Base-by-base conservation (phyloP, 2,113 vertebrate genomes). In the Myiopsitta monachus region DNA sequence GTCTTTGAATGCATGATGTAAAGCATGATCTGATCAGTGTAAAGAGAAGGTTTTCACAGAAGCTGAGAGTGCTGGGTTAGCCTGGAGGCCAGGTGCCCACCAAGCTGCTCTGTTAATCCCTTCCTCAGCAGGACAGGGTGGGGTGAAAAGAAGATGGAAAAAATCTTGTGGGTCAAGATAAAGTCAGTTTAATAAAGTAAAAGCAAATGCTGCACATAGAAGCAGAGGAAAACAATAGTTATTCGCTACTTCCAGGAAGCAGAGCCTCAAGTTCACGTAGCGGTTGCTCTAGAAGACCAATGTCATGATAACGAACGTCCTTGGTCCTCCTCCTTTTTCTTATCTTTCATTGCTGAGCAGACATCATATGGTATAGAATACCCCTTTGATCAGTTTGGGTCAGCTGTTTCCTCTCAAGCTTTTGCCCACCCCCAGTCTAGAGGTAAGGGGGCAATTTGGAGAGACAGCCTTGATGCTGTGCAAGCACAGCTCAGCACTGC, bases 401-500 rank as follows among this genome's bases (percentile, higher is more conserved):
- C 44, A 62, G 46, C 64, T 81, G 27, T 23, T 31, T 46, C 22
- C 28, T 73, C 44, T 9, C 24, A 61, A 28, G 33, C 9, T 39
- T 51, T 66, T 92, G 49, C 73, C 38, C 15, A 41, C 27, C 23
- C 16, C 16, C 27, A 61, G 49, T 10, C 16, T 72, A 1, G 23
- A 61, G 27, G 12, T 70, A 39, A 17, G 18, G 22, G 47, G 5
- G 4, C 4, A 22, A 8, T 70, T 17, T 92, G 46, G 44, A 47
- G 49, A 38, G 23, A 28, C 14, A n/a, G 63, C n/a, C 11, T 57
- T 1, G 1, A 26, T 52, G 26, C 67, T 79, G 39, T 43, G 49
- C 1, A 0, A 51, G 49, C 1, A 0, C 27, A 81, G 78, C 41
- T 38, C 57, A 67, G 68, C 49, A 10, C 51, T 52, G 27, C 27